Percentiles rank a stretch among this genome's conserved stretches.
Evolutionary conservation across 2,113 vertebrate species (phyloP).

Genomic region (Trichomycterus rosablanca): DNA sequence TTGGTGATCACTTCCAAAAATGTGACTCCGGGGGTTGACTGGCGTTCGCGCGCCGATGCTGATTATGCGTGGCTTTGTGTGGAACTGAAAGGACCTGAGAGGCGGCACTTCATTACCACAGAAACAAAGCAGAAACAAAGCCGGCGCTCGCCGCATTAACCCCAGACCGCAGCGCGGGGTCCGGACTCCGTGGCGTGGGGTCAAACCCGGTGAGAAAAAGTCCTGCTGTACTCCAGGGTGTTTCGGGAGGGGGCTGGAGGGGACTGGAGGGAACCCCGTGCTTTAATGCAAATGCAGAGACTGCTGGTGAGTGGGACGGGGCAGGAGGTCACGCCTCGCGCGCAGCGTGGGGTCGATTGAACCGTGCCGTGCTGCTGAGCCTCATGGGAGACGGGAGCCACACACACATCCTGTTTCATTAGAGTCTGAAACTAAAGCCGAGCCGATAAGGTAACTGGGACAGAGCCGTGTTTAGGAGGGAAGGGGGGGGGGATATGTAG

Average conservation of each 20-base stretch:
- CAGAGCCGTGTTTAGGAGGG: slow-evolving; percentile 3
- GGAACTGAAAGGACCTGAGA: slow-evolving; percentile 53
- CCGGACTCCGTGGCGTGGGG: slow-evolving; percentile 38
- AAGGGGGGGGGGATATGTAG: background rate
- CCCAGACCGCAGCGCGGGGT: slow-evolving; percentile 51
- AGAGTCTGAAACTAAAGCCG: slow-evolving; percentile 45
- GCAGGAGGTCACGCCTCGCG: slow-evolving; percentile 56
- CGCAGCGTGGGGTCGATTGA: slow-evolving; percentile 55
- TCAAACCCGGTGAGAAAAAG: slow-evolving; percentile 61
- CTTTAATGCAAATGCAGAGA: slow-evolving; percentile 62
- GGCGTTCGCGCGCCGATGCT: slow-evolving; percentile 49
- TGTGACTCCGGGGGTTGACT: slow-evolving; percentile 30
- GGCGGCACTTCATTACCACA: slow-evolving; percentile 62
- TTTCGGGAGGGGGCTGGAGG: background rate
- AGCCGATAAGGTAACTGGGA: slow-evolving; percentile 40
- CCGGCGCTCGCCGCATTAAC: slow-evolving; percentile 61
- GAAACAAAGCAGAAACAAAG: slow-evolving; percentile 66
- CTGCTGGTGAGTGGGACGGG: slow-evolving; percentile 59
- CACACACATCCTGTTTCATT: slow-evolving; percentile 61
- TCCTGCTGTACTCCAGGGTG: slow-evolving; percentile 55
- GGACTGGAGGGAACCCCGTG: slow-evolving; percentile 28
- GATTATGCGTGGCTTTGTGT: slow-evolving; percentile 53
- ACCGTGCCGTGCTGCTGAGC: slow-evolving; percentile 29
- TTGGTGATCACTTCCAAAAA: background rate
- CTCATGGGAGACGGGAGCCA: slow-evolving; percentile 40